Evolutionary conservation across 2,113 vertebrate species (phyloP).

Genomic region (Nansenia antarctica): DNA sequence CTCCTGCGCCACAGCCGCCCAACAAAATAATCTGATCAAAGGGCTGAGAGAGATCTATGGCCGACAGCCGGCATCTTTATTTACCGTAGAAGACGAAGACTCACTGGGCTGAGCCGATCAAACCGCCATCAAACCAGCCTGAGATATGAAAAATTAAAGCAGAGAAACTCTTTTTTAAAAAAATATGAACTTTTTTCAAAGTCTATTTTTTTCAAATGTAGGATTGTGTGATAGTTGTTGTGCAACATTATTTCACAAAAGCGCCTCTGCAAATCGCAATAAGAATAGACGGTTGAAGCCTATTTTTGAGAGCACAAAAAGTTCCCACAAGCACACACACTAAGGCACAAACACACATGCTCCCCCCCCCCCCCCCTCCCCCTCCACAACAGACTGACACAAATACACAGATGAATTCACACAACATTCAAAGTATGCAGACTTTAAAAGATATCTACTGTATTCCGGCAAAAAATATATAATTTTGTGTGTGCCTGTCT

Average conservation of each 20-base stretch:
- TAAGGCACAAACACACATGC: conserved; percentile 1
- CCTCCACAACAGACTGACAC: not conserved
- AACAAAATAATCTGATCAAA: conserved; percentile 63
- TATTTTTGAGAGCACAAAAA: conserved; percentile 7
- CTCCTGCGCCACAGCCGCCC: too few species aligned
- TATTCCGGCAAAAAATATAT: conserved; percentile 23
- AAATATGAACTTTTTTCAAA: not conserved
- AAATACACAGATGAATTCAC: not conserved
- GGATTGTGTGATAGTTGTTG: conserved; percentile 2
- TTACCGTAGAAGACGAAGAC: conserved; percentile 48
- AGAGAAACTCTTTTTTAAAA: conserved; percentile 11
- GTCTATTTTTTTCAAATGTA: conserved; percentile 10
- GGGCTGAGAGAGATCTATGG: conserved; percentile 55
- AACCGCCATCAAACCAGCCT: conserved; percentile 31
- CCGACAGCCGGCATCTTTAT: conserved; percentile 53
- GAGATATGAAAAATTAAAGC: conserved; percentile 37
- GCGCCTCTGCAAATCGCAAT: not conserved
- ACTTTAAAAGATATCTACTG: conserved; percentile 24
- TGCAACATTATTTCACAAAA: conserved; percentile 3
- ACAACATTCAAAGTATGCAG: conserved; percentile 30
- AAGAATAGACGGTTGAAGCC: not conserved
- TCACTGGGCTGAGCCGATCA: conserved; percentile 25
- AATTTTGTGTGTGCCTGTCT: conserved; percentile 52
- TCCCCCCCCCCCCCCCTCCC: too few species aligned
- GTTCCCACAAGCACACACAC: not conserved